These are phyloP conservation scores for Drosophila neotestacea DNA, from an alignment of 2,888 invertebrate species.

Conservation along the genomic window DNA sequence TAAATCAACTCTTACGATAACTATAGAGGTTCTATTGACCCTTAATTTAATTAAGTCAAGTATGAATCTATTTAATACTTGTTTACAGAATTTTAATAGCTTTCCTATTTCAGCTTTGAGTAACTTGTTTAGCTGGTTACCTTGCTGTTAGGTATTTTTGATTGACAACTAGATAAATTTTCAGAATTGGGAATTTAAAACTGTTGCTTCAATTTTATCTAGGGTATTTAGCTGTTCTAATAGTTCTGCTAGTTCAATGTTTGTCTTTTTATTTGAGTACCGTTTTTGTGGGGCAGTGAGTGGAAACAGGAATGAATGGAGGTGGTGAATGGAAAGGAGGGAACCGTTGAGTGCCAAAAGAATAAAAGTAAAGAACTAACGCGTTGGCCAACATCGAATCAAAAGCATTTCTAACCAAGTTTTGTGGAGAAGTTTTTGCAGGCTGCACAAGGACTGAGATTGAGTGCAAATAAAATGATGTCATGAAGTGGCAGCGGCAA, in stretches of 20 bases:
- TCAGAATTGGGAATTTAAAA: too few relatives aligned
- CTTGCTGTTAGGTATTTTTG: too few relatives aligned
- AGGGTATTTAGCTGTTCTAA: constrained; percentile 24
- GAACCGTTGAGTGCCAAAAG: constrained; percentile 40
- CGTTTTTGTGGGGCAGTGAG: constrained; percentile 30
- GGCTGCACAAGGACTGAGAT: constrained; percentile 67
- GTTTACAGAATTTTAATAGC: too few relatives aligned
- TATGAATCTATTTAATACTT: too few relatives aligned
- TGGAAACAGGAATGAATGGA: too few relatives aligned
- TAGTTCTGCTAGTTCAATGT: not conserved
- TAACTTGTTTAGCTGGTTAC: too few relatives aligned
- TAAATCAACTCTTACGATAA: too few relatives aligned
- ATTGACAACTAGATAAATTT: too few relatives aligned
- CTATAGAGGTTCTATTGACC: too few relatives aligned
- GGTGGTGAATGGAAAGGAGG: not conserved
- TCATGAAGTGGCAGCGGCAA: constrained; percentile 69
- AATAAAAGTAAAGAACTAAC: constrained; percentile 45
- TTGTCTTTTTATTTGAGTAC: constrained; percentile 45
- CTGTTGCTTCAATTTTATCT: not conserved
- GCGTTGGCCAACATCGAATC: constrained; percentile 61
- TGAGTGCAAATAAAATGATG: constrained; percentile 81
- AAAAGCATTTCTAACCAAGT: constrained; percentile 76
- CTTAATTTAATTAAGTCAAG: too few relatives aligned
- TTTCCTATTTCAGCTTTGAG: too few relatives aligned
- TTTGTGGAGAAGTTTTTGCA: constrained; percentile 50